Evolutionary conservation across 2,797 vertebrate genomes (phyloP).

Genomic region (Podarcis siculus): DNA sequence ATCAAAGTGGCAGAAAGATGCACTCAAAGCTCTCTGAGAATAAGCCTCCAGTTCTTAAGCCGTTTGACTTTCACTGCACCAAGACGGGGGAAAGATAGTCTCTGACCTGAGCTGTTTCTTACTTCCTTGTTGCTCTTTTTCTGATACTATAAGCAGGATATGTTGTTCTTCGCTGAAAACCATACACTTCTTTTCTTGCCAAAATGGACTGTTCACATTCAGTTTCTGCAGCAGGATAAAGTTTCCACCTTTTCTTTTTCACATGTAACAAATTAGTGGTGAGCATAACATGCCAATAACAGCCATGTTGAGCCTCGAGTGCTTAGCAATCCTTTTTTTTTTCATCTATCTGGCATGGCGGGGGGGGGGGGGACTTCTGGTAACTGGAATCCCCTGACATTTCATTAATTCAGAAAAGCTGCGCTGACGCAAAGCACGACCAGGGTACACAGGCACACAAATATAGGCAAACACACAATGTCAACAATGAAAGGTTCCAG

Average conservation of each 20-base stretch:
- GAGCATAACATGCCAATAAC: background rate
- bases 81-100: background rate
- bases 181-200: background rate
- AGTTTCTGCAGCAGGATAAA: background rate
- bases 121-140: background rate
- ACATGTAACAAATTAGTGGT: background rate
- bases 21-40: background rate
- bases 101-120: background rate
- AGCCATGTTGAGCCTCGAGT: background rate
- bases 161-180: background rate
- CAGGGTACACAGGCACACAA: background rate
- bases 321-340: background rate
- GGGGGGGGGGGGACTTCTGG: background rate
- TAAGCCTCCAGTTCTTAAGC: too few species aligned
- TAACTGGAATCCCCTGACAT: background rate
- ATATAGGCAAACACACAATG: background rate
- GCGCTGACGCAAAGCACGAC: background rate
- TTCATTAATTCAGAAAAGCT: slow-evolving; percentile 3
- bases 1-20: background rate
- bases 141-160: background rate
- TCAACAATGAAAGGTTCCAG: background rate
- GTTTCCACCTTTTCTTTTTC: background rate
- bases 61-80: background rate
- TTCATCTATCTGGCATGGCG: background rate
- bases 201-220: background rate